Base-by-base conservation (phyloP, 2,113 vertebrate species). In the Oryctolagus cuniculus region DNA sequence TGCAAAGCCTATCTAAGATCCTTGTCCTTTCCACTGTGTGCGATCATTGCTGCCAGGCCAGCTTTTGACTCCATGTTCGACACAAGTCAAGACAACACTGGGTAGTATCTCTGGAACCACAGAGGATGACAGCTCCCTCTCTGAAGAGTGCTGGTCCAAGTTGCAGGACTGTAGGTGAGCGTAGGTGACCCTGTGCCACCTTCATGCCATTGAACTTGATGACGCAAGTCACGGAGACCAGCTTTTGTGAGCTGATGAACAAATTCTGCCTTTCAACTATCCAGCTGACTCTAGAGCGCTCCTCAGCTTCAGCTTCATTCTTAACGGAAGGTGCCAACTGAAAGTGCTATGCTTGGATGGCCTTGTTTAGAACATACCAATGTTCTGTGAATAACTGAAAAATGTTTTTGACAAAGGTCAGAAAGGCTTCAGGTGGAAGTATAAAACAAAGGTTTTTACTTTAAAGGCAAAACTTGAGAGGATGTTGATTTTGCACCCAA, bases 391-490 rank as follows among this genome's bases (percentile, higher is more conserved):
- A 83, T 64, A 87, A 90, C 78, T 72, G 75, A 93, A 86, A 91
- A 92, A 85, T 79, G 51, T 53, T 93, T 96, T 75, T 95, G 79
- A 96, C 73, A 83, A 80, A 95, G 87, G 89, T 93, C 83, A 86
- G 73, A 93, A 94, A 77, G 91, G 34, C 89, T 95, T 86, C 89
- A 87, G 87, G 64, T 0, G 2, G 93, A 93, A 92, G 87, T 63
- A 83, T 27, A 93, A 96, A 94, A 94, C 75, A 91, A 96, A 93
- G 55, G 53, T 72, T 89, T 85, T 16, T 85, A 73, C 49, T 91
- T 92, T 70, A 87, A 93, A 97, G 89, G 36, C 53, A 91, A 91
- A 95, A 93, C 87, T 93, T 83, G 27, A 75, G 87, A 96, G 36
- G 89, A 96, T 80, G 77, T 89, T 97, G 92, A 81, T 93, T 97